phyloP scores from a whole-genome alignment of 1,140 invertebrate species.

The Cataglyphis hispanica region DNA sequence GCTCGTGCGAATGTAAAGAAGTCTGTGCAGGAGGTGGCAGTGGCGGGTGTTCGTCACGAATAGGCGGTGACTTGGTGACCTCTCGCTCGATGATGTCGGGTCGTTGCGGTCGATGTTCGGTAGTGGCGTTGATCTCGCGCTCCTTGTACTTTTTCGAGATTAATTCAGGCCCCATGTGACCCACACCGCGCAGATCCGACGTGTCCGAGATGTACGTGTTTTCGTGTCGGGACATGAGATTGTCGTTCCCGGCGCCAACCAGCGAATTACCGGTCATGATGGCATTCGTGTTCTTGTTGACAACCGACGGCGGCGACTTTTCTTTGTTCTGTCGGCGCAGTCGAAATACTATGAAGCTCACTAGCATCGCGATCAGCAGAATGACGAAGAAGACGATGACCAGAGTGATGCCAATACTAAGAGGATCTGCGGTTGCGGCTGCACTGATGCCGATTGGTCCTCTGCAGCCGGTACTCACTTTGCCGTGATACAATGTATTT shows the following conservation, averaged over 20 bases:
- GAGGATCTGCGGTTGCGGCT: slow-evolving; percentile 92
- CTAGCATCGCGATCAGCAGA: slow-evolving; percentile 94
- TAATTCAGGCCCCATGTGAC: slow-evolving; percentile 92
- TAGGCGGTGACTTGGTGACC: slow-evolving; percentile 92
- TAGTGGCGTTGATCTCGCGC: slow-evolving; percentile 90
- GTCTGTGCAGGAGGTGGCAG: slow-evolving; percentile 89
- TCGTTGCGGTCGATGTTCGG: slow-evolving; percentile 91
- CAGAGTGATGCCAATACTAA: slow-evolving; percentile 96
- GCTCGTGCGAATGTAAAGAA: slow-evolving; percentile 89
- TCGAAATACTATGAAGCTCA: slow-evolving; percentile 96
- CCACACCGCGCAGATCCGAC: slow-evolving; percentile 87
- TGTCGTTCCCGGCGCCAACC: slow-evolving; percentile 78
- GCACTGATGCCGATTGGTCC: slow-evolving; percentile 91
- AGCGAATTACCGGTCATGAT: slow-evolving; percentile 82
- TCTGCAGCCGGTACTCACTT: slow-evolving; percentile 90
- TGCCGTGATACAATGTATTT: slow-evolving; percentile 90
- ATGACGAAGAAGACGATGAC: slow-evolving; percentile 98
- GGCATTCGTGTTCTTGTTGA: slow-evolving; percentile 82
- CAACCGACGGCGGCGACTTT: slow-evolving; percentile 87
- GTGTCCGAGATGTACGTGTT: slow-evolving; percentile 85
- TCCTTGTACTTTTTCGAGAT: slow-evolving; percentile 96
- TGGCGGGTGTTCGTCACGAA: slow-evolving; percentile 91
- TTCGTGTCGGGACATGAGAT: slow-evolving; percentile 83
- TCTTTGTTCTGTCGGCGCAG: slow-evolving; percentile 94
- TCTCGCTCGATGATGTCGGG: slow-evolving; percentile 98